Percentiles rank a stretch among this genome's conserved stretches.
phyloP scores from a whole-genome alignment of 2,888 invertebrate genomes.

The Aleiodes leptofemur region DNA sequence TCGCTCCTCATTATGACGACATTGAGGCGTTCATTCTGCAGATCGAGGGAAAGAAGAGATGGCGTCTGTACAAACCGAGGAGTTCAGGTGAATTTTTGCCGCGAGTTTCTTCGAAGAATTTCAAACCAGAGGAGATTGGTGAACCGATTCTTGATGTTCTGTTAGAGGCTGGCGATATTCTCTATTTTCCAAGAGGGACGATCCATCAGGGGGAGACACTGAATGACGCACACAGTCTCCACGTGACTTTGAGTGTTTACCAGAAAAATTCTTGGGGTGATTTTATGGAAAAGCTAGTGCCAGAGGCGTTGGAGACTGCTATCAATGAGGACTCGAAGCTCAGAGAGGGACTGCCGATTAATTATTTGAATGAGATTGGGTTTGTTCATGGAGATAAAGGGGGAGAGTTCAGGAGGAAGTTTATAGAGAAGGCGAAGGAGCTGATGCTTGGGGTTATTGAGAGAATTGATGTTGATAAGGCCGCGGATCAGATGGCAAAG shows the following conservation, averaged over 20 bases:
- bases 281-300: slow-evolving; percentile 87
- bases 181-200: slow-evolving; percentile 94
- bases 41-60: slow-evolving; percentile 95
- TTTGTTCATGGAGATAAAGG: slow-evolving; percentile 78
- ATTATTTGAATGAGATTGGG: slow-evolving; percentile 87
- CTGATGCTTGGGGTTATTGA: slow-evolving; percentile 72
- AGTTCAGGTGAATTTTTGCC: slow-evolving; percentile 83
- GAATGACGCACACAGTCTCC: slow-evolving; percentile 90
- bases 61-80: slow-evolving; percentile 92
- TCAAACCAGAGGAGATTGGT: slow-evolving; percentile 84
- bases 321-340: slow-evolving; percentile 83
- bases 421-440: slow-evolving; percentile 75
- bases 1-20: slow-evolving; percentile 99
- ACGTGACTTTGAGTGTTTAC: slow-evolving; percentile 94
- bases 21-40: slow-evolving; percentile 99
- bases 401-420: slow-evolving; percentile 73
- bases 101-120: slow-evolving; percentile 89
- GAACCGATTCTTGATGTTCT: slow-evolving; percentile 87
- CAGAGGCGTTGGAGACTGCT: slow-evolving; percentile 85
- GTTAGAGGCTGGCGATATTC: slow-evolving; percentile 90
- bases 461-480: slow-evolving; percentile 80
- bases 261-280: slow-evolving; percentile 95
- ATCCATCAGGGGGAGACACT: slow-evolving; percentile 91
- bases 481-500: slow-evolving; percentile 91
- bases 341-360: slow-evolving; percentile 86